Evolutionary conservation across 2,797 vertebrate species (phyloP), one percentile per base, ranked within the genome.

Genomic region (Etheostoma nigrum): DNA sequence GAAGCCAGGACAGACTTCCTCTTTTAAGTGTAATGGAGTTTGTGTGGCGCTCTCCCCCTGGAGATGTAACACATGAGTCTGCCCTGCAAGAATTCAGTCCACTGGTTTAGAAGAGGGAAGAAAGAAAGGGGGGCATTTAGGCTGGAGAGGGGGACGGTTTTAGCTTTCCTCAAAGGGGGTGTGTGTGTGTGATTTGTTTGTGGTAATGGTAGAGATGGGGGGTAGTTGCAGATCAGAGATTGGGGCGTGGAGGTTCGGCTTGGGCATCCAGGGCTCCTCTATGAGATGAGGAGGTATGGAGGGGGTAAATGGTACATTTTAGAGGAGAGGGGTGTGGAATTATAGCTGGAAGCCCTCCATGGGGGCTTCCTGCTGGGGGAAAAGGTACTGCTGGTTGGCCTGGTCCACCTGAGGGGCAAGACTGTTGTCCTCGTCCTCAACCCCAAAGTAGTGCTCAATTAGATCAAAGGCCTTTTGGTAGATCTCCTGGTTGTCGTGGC

Each of bases 341-440:
- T 97, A 99, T 94, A 99, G 96, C 95, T 99, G 98, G 93, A 99
- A 99, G 88, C 98, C 98, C 93, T 99, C 98, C 98, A 99, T 99
- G 65, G 98, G 98, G 27, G 97, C 97, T 91, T 99, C 98, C 19
- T 98, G 86, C 82, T 98, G 97, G 70, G 98, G 97, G 93, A 99
- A 99, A 85, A 99, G 97, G 92, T 96, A 99, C 94, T 99, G 98
- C 94, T 99, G 98, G 83, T 99, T 97, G 83, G 94, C 96, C 85
- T 98, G 97, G 16, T 99, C 98, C 88, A 99, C 98, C 83, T 97
- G 97, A 3, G 98, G 97, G 18, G 96, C 97, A 59, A 99, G 91
- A 53, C 91, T 91, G 0, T 94, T 91, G 72, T 98, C 97, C n/a
- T 99, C 98, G 0, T 99, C 98, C 85, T 99, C 98, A 63, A 97